phyloP scores from a whole-genome alignment of 2,888 invertebrate species.

The Drosophila stalkeri region DNA sequence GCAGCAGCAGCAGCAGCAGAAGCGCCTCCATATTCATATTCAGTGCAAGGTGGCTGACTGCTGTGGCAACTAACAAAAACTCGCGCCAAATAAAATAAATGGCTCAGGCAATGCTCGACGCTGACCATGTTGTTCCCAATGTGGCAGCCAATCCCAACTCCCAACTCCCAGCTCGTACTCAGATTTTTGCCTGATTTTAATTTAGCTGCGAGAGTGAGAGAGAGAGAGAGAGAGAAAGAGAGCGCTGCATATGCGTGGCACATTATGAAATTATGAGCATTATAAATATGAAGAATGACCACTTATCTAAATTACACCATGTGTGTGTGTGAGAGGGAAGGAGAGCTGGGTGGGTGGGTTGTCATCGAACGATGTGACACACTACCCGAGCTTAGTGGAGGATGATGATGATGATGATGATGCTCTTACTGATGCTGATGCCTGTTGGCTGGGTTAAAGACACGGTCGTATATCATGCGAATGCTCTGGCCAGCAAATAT shows the following conservation, averaged over 20 bases:
- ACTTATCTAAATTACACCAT: constrained; percentile 85
- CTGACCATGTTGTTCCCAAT: constrained; percentile 77
- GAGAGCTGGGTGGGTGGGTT: constrained; percentile 25
- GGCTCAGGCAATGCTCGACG: constrained; percentile 63
- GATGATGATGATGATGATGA: constrained; percentile 22
- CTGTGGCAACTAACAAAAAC: constrained; percentile 55
- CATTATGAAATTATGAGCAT: constrained; percentile 83
- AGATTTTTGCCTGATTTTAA: constrained; percentile 54
- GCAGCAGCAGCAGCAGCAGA: not conserved
- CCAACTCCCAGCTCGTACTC: not conserved
- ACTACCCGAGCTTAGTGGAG: constrained; percentile 39
- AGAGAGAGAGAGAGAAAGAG: not conserved
- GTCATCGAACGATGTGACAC: constrained; percentile 68
- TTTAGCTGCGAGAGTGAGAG: constrained; percentile 36
- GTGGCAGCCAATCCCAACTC: constrained; percentile 4
- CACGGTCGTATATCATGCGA: constrained; percentile 68
- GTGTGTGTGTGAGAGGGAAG: constrained; percentile 45
- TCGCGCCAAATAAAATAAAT: constrained; percentile 70
- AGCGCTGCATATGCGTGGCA: constrained; percentile 73
- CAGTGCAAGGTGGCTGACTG: constrained; percentile 58
- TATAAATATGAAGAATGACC: constrained; percentile 85
- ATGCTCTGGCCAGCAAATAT: constrained; percentile 65
- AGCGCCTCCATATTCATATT: constrained; percentile 25
- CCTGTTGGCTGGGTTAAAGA: constrained; percentile 67
- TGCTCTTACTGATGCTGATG: constrained; percentile 27